Percentiles rank a stretch among this genome's conserved stretches.
phyloP scores from a whole-genome alignment of 1,140 invertebrate species.

The Tetramorium simillimum region DNA sequence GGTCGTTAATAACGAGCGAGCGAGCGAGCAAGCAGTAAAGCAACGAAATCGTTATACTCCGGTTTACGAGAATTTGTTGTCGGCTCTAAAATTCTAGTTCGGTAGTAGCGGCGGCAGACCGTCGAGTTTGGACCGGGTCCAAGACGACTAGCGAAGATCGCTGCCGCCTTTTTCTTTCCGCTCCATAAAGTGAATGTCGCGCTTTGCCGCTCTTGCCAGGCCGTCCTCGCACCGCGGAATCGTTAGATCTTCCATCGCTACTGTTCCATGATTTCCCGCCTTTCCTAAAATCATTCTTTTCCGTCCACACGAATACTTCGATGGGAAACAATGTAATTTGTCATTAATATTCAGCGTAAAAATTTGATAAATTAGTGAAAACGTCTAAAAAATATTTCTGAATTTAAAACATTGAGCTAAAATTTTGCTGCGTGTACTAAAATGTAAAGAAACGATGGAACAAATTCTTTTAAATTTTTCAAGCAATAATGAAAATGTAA shows the following conservation, averaged over 20 bases:
- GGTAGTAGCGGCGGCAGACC: not conserved
- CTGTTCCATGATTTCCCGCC: conserved; percentile 38
- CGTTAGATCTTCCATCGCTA: not conserved
- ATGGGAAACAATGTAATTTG: not conserved
- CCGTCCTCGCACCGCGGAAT: conserved; percentile 10
- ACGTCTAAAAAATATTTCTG: not conserved
- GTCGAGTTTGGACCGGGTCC: conserved; percentile 71
- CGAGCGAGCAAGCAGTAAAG: conserved; percentile 8
- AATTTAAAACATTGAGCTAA: not conserved
- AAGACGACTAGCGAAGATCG: conserved; percentile 8
- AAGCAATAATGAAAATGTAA: not conserved
- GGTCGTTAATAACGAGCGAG: conserved; percentile 63
- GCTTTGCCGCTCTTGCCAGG: conserved; percentile 64
- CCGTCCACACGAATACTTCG: conserved; percentile 32
- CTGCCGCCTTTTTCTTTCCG: conserved; percentile 63
- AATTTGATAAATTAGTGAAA: not conserved
- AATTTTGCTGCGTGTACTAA: not conserved
- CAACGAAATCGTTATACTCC: conserved; percentile 45
- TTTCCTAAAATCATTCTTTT: conserved; percentile 1
- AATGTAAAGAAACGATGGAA: not conserved
- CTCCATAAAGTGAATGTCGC: conserved; percentile 73
- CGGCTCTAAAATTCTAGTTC: conserved; percentile 66
- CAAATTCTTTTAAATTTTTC: not conserved
- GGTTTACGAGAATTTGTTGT: conserved; percentile 65
- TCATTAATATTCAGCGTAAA: not conserved